Evolutionary conservation across 2,888 invertebrate species (phyloP).

Genomic region (Nowickia ferox): DNA sequence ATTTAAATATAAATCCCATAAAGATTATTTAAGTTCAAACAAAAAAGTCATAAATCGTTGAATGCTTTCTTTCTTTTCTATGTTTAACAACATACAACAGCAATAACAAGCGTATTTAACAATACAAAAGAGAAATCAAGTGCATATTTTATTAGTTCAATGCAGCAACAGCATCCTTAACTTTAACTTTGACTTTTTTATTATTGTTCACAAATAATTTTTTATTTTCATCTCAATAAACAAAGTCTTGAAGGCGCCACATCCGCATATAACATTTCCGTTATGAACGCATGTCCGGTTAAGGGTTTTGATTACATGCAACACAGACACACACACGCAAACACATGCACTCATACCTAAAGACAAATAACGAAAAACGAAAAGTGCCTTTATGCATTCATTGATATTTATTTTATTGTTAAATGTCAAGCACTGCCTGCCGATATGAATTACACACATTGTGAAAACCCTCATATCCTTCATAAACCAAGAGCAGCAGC

Average conservation of each 20-base stretch:
- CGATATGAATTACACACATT: conserved; percentile 5
- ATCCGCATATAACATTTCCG: conserved; percentile 70
- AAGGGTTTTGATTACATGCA: conserved; percentile 52
- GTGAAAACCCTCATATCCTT: conserved; percentile 5
- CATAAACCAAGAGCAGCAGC: not conserved
- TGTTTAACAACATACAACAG: conserved; percentile 12
- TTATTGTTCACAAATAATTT: conserved; percentile 9
- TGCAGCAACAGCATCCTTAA: conserved; percentile 39
- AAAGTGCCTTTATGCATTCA: not conserved
- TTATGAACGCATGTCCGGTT: conserved; percentile 69
- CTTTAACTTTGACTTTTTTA: not conserved
- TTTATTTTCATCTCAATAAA: conserved; percentile 57
- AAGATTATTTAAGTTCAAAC: conserved; percentile 37
- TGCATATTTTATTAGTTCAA: conserved; percentile 65
- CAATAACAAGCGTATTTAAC: conserved; percentile 46
- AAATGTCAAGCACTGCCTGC: conserved; percentile 42
- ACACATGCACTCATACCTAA: not conserved
- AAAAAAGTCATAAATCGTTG: conserved; percentile 35
- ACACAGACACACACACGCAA: conserved; percentile 14
- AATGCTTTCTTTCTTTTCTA: conserved; percentile 9
- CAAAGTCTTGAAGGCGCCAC: conserved; percentile 70
- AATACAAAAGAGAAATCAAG: conserved; percentile 66
- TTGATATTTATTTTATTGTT: conserved; percentile 20
- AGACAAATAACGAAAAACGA: too few species aligned
- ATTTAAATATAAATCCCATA: conserved; percentile 53